These are phyloP conservation scores for Barbus barbus DNA, from an alignment of 2,113 vertebrate species.

Conservation along the genomic window DNA sequence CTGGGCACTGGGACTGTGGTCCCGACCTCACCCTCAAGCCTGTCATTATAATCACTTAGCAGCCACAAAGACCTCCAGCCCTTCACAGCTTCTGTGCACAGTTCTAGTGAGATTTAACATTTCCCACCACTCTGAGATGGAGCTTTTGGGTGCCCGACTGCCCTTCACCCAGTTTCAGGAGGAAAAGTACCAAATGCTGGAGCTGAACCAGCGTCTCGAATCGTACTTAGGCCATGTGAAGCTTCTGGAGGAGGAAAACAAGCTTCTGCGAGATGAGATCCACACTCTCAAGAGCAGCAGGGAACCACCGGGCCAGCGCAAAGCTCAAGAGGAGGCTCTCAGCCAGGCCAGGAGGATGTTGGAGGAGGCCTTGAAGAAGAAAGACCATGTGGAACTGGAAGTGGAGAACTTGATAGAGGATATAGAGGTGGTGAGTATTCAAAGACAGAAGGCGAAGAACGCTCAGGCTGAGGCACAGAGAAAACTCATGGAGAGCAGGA, in stretches of 20 bases:
- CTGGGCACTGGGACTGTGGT: slow-evolving; percentile 53
- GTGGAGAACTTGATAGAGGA: slow-evolving; percentile 77
- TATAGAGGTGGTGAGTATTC: slow-evolving; percentile 71
- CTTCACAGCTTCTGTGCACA: slow-evolving; percentile 1
- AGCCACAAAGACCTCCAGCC: neutral
- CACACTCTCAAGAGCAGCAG: slow-evolving; percentile 64
- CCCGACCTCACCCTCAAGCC: slow-evolving; percentile 50
- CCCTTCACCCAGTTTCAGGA: slow-evolving; percentile 66
- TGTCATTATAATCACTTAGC: slow-evolving; percentile 36
- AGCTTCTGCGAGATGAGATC: slow-evolving; percentile 79
- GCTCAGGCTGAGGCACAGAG: slow-evolving; percentile 73
- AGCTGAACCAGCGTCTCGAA: slow-evolving; percentile 88
- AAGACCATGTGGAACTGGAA: slow-evolving; percentile 77
- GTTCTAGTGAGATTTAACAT: neutral
- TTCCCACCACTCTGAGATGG: slow-evolving; percentile 62
- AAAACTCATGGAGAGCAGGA: slow-evolving; percentile 71
- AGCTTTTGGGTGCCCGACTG: slow-evolving; percentile 51
- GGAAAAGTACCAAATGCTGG: slow-evolving; percentile 90
- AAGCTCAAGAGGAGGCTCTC: slow-evolving; percentile 79
- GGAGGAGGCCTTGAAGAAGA: slow-evolving; percentile 79
- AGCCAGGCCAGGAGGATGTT: slow-evolving; percentile 72
- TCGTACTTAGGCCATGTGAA: slow-evolving; percentile 87
- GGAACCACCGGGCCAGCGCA: slow-evolving; percentile 58
- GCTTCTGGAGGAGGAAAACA: slow-evolving; percentile 88
- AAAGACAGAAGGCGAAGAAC: slow-evolving; percentile 76